Conservation (phyloP, 1,140 invertebrate species). For the Lamellibrachia luymesi region DNA sequence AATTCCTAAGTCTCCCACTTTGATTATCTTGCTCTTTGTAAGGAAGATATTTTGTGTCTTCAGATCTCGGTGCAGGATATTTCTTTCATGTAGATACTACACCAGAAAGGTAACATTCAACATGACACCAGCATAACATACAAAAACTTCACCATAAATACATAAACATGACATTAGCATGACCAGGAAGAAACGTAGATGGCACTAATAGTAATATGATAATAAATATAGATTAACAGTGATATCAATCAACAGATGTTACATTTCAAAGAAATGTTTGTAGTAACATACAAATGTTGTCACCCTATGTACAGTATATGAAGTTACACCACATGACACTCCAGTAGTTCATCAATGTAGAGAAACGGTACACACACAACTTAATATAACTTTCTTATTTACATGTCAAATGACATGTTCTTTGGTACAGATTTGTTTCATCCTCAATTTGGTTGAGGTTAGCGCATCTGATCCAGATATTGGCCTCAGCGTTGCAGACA, state of each 20-base stretch:
- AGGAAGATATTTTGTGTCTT: slow-evolving; percentile 64
- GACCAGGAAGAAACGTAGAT: too few relatives aligned
- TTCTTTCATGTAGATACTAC: slow-evolving; percentile 61
- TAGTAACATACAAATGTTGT: background rate
- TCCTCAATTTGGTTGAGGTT: too few relatives aligned
- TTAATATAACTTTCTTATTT: too few relatives aligned
- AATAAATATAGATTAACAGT: background rate
- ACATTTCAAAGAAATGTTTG: background rate
- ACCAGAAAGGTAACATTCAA: slow-evolving; percentile 32
- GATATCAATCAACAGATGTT: background rate
- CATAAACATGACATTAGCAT: background rate
- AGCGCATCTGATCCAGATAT: too few relatives aligned
- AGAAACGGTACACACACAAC: too few relatives aligned
- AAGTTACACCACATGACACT: too few relatives aligned
- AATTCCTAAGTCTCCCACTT: slow-evolving; percentile 62
- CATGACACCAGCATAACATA: background rate
- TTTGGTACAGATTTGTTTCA: too few relatives aligned
- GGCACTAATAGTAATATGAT: too few relatives aligned
- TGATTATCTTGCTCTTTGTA: slow-evolving; percentile 59
- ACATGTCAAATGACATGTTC: too few relatives aligned
- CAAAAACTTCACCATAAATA: background rate
- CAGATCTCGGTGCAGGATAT: slow-evolving; percentile 61
- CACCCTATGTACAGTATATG: too few relatives aligned
- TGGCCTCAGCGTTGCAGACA: too few relatives aligned
- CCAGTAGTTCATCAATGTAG: too few relatives aligned